Percentiles rank a stretch among this genome's conserved stretches.
phyloP scores from a whole-genome alignment of 2,113 vertebrate genomes.

The Epinephelus fuscoguttatus region DNA sequence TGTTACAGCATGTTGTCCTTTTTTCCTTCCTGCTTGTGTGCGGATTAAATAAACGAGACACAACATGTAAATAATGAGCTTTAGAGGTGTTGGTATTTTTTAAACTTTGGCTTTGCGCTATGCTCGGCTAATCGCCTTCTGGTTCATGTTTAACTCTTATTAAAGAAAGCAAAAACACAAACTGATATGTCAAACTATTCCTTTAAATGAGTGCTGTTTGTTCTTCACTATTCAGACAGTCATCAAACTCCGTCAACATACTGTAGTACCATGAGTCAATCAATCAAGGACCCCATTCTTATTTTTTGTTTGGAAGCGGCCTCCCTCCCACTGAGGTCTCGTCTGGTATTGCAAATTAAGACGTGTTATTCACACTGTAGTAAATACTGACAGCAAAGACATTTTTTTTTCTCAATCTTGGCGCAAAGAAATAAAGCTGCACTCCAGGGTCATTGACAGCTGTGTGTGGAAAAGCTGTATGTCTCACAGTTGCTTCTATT shows the following conservation, averaged over 20 bases:
- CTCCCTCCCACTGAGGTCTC: not conserved
- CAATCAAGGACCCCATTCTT: not conserved
- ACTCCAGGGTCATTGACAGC: constrained; percentile 6
- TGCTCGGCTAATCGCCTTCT: not conserved
- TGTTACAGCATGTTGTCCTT: not conserved
- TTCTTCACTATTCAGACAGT: not conserved
- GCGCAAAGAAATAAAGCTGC: constrained; percentile 3
- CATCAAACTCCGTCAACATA: not conserved
- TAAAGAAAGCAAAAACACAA: not conserved
- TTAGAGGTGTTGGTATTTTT: not conserved
- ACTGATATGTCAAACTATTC: not conserved
- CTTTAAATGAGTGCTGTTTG: not conserved
- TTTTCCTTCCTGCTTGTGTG: not conserved
- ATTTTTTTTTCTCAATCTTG: not conserved
- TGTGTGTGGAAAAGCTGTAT: not conserved
- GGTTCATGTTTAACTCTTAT: not conserved
- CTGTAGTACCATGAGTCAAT: not conserved
- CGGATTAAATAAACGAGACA: not conserved
- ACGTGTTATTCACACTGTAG: not conserved
- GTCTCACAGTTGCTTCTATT: not conserved
- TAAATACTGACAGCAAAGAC: constrained; percentile 1
- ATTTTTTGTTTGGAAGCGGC: not conserved
- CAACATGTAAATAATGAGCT: not conserved
- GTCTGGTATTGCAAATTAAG: not conserved
- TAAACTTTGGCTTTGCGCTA: not conserved